Evolutionary conservation across 2,797 vertebrate species (phyloP), one percentile per base, ranked within the genome.

Genomic region (Loriculus beryllinus): DNA sequence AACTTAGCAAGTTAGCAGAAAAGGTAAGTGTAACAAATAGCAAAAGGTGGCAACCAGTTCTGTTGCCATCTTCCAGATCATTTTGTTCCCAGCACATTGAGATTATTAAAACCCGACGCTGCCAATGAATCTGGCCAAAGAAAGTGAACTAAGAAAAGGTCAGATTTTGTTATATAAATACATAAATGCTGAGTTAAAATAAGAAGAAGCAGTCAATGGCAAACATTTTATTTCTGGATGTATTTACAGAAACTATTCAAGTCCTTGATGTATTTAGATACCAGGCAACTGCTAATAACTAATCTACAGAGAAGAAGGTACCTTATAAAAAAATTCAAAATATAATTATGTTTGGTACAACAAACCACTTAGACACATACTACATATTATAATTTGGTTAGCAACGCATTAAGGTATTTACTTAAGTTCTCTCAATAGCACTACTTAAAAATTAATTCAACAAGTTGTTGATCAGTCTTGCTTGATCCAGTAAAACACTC

Each of bases 371-470:
- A 60, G 26, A 67, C 63, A 49, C 0, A 0, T 14, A 18, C 25
- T 91, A 7, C 16, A 13, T 57, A 15, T 86, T 90, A 28, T 78
- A 78, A 90, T 68, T 37, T 59, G 39, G 21, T 64, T 82, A 82
- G 48, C 40, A 92, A 77, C 57, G 21, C 35, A 19, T 9, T 76
- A 39, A 76, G 63, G 17, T 7, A 80, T 69, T 62, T 74, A 23
- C 67, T 84, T 74, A 51, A 80, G 18, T 63, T 63, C 11, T 90
- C 74, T 75, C 81, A n/a, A 18, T 15, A 71, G 56, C 7, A 19
- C 28, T 48, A 47, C 81, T 92, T 76, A 79, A 90, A 81, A 86
- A 90, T 80, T 54, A 93, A 90, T 91, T 86, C 84, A 69, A 74
- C 28, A 76, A 94, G 83, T 59, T 84, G 25, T 64, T 93, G 63